These are phyloP conservation scores for Colius striatus DNA, from an alignment of 2,113 vertebrate genomes.

Conservation along the genomic window DNA sequence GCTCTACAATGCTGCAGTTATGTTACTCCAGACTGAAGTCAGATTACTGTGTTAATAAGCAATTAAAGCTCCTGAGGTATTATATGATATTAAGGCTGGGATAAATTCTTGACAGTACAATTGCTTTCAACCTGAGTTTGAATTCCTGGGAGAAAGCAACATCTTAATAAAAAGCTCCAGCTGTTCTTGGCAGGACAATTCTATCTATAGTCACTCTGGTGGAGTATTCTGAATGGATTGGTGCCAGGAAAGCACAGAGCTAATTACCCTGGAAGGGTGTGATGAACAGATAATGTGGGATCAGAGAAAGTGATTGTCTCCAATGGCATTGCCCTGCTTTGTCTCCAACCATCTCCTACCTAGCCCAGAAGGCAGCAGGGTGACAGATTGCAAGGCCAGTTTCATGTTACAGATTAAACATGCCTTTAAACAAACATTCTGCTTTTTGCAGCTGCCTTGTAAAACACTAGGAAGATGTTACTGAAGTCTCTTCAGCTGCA, in stretches of 20 bases:
- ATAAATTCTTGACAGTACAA: slow-evolving; percentile 12
- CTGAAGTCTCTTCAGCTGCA: neutral
- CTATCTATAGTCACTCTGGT: neutral
- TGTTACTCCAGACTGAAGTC: neutral
- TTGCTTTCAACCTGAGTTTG: neutral
- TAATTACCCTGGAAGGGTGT: neutral
- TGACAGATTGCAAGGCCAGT: neutral
- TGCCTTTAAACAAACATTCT: neutral
- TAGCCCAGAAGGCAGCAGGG: neutral
- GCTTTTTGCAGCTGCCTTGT: neutral
- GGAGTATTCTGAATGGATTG: neutral
- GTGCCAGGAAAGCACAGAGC: neutral
- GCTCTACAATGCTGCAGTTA: neutral
- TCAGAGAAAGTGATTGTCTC: neutral
- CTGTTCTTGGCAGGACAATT: neutral
- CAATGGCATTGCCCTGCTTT: neutral
- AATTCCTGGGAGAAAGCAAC: slow-evolving; percentile 4
- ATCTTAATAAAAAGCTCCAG: neutral
- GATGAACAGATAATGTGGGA: neutral
- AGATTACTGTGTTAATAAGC: neutral
- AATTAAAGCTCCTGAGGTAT: neutral
- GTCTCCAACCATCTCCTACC: neutral
- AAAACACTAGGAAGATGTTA: neutral
- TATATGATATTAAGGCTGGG: neutral
- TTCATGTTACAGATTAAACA: neutral